Evolutionary conservation across 2,888 invertebrate species (phyloP).

Genomic region (Rhopalosiphum nymphaeae): DNA sequence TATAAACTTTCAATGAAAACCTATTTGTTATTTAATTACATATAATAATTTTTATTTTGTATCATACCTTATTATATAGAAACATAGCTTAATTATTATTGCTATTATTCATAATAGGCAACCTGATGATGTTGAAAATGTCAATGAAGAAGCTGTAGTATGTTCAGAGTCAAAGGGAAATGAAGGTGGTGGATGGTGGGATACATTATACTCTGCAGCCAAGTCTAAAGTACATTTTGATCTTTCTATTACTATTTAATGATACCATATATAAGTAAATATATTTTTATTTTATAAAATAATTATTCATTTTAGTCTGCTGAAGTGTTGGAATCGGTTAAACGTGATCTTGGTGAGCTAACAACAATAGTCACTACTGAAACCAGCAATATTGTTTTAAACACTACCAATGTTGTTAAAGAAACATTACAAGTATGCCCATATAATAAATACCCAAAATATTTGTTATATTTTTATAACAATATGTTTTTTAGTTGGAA

Average conservation of each 20-base stretch:
- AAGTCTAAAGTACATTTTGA: conserved; percentile 64
- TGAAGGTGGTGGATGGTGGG: conserved; percentile 66
- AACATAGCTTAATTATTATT: background rate
- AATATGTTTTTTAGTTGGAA: conserved; percentile 74
- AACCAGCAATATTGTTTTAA: conserved; percentile 77
- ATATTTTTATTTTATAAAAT: background rate
- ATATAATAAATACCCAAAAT: background rate
- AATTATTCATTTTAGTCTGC: conserved; percentile 74
- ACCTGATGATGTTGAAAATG: conserved; percentile 2
- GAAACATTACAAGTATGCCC: conserved; percentile 77
- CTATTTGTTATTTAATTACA: background rate
- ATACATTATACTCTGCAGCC: conserved; percentile 65
- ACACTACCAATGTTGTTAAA: conserved; percentile 78
- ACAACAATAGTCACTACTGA: conserved; percentile 80
- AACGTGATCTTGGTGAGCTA: conserved; percentile 82
- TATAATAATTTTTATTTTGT: background rate
- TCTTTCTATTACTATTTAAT: background rate
- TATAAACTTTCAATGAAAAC: background rate
- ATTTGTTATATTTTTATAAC: conserved; percentile 1
- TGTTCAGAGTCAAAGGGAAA: conserved; percentile 30
- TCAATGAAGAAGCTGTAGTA: conserved; percentile 24
- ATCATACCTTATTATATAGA: background rate
- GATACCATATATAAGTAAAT: background rate
- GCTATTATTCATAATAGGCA: conserved; percentile 33
- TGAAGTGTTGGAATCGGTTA: conserved; percentile 82